Conservation (phyloP, 2,888 invertebrate genomes). For the Mimachlamys varia region DNA sequence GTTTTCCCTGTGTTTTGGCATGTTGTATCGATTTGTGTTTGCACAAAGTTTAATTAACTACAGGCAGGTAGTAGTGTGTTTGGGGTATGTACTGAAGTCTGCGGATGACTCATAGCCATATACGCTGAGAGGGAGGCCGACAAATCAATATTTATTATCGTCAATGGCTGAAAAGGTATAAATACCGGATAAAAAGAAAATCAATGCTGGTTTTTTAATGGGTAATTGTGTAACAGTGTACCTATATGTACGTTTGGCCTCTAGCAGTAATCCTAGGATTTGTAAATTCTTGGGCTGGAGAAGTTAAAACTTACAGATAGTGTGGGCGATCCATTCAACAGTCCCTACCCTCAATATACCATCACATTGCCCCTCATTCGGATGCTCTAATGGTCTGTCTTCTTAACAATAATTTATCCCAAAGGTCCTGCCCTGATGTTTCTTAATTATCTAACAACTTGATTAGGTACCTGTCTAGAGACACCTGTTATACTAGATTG, state of each 20-base stretch:
- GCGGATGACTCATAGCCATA: background rate
- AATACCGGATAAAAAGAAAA: conserved; percentile 16
- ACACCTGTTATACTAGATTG: no score
- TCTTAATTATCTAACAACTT: no score
- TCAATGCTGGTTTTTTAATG: background rate
- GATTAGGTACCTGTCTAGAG: no score
- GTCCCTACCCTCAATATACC: no score
- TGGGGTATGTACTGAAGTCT: conserved; percentile 6
- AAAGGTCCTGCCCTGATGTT: no score
- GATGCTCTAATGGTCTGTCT: no score
- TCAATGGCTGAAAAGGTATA: background rate
- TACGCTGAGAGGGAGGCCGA: background rate
- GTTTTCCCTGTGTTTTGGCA: background rate
- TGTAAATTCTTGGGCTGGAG: background rate
- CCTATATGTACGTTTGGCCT: background rate
- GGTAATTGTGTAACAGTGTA: conserved; percentile 30
- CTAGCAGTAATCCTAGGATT: background rate
- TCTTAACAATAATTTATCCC: no score
- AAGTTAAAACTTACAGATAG: background rate
- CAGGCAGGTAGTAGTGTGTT: background rate
- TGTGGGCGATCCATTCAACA: background rate
- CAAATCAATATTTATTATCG: conserved; percentile 7
- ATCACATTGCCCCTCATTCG: no score
- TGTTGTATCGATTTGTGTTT: background rate
- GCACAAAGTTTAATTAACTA: background rate